Conservation (phyloP, 2,113 vertebrate genomes). For the Gallinago jamesoni region DNA sequence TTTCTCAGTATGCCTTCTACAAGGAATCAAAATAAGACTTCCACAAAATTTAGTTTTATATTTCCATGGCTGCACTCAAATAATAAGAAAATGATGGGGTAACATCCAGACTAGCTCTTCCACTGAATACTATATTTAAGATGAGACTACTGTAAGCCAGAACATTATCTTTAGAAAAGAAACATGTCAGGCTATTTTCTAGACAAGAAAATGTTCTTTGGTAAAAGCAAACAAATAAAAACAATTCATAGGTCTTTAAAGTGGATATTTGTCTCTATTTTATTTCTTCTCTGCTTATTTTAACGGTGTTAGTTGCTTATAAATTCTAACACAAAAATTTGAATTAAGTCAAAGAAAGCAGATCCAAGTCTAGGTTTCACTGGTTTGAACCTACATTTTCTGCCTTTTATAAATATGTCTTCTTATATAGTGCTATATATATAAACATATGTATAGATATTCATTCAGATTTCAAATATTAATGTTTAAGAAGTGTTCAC, state of each 20-base stretch:
- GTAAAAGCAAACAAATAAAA: neutral
- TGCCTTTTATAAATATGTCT: neutral
- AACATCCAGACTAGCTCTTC: neutral
- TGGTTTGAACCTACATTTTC: neutral
- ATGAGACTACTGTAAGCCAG: neutral
- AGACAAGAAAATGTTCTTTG: neutral
- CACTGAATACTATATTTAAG: neutral
- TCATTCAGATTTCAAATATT: neutral
- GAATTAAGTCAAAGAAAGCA: neutral
- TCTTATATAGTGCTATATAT: neutral
- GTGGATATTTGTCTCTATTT: neutral
- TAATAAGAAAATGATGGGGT: neutral
- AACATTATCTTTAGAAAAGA: neutral
- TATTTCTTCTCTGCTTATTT: neutral
- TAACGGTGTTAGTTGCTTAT: neutral
- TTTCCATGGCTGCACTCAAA: neutral
- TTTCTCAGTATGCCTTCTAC: neutral
- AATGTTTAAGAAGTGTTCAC: neutral
- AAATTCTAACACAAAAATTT: neutral
- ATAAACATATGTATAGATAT: neutral
- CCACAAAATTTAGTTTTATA: neutral
- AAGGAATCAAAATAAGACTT: neutral
- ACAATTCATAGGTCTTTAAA: neutral
- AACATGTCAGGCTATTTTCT: neutral
- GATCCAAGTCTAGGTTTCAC: neutral